phyloP scores from a whole-genome alignment of 2,888 invertebrate species.

The Tanytarsus gracilentus region DNA sequence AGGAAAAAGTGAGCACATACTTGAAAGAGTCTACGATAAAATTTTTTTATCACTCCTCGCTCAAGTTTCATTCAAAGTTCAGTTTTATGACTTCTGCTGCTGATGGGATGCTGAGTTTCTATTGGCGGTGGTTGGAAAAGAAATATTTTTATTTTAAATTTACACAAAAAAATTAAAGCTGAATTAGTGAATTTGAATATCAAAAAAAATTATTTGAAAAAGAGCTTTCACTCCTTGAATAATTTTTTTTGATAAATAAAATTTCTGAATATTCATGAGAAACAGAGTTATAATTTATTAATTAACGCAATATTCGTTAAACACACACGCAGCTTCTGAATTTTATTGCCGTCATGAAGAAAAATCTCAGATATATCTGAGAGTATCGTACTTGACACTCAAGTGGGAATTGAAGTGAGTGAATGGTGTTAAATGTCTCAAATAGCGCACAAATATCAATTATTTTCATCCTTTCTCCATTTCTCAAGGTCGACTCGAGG shows the following conservation, averaged over 20 bases:
- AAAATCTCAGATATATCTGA: not conserved
- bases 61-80: not conserved
- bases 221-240: no score
- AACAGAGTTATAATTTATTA: constrained; percentile 17
- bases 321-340: not conserved
- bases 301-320: constrained; percentile 14
- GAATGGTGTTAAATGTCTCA: not conserved
- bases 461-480: no score
- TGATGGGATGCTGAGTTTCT: no score
- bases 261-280: constrained; percentile 25
- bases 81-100: no score
- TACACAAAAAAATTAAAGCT: no score
- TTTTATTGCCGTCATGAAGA: constrained; percentile 15
- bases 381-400: not conserved
- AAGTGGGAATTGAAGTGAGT: not conserved
- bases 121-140: no score
- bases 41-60: constrained; percentile 9
- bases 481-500: not conserved
- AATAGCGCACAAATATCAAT: no score
- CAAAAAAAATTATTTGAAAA: no score
- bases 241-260: not conserved
- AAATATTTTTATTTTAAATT: no score
- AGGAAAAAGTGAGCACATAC: not conserved
- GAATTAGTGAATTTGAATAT: not conserved
- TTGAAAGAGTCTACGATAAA: constrained; percentile 10